A percentile compares a stretch with the other conserved stretches of the same genome.
phyloP scores from a whole-genome alignment of 2,888 invertebrate genomes.

The Acleris laterana region DNA sequence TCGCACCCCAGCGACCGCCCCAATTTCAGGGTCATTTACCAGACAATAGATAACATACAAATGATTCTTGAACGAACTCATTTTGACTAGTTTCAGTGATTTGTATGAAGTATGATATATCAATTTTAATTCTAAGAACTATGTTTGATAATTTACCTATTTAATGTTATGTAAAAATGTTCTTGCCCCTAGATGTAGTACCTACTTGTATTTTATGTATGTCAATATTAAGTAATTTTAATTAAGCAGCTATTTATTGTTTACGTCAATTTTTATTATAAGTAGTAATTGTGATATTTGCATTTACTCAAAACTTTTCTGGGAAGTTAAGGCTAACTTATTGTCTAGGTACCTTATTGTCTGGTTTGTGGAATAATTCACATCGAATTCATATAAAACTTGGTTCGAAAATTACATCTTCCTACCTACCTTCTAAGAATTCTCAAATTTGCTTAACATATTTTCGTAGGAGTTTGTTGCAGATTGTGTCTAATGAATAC shows the following conservation, averaged over 20 bases:
- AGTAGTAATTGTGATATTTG: conserved; percentile 34
- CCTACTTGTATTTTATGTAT: conserved; percentile 31
- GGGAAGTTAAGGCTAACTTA: background rate
- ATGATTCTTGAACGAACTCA: conserved; percentile 77
- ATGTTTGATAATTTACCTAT: conserved; percentile 35
- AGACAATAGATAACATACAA: conserved; percentile 89
- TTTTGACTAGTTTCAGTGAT: conserved; percentile 59
- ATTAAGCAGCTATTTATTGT: conserved; percentile 37
- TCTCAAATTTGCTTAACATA: conserved; percentile 14
- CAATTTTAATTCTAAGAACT: conserved; percentile 25
- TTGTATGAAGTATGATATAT: conserved; percentile 15
- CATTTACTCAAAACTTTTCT: conserved; percentile 17
- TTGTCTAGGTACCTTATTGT: background rate
- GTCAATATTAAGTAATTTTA: conserved; percentile 34
- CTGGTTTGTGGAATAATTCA: too few relatives aligned
- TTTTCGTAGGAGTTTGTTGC: conserved; percentile 19
- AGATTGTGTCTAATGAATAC: too few relatives aligned
- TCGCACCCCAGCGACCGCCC: conserved; percentile 93
- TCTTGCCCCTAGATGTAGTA: conserved; percentile 40
- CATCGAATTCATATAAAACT: too few relatives aligned
- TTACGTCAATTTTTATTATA: conserved; percentile 42
- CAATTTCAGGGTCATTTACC: conserved; percentile 92
- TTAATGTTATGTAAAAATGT: conserved; percentile 35
- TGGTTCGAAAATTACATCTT: conserved; percentile 1
- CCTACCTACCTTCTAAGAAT: conserved; percentile 24